phyloP scores from a whole-genome alignment of 2,113 vertebrate genomes.

The Myotis lucifugus region DNA sequence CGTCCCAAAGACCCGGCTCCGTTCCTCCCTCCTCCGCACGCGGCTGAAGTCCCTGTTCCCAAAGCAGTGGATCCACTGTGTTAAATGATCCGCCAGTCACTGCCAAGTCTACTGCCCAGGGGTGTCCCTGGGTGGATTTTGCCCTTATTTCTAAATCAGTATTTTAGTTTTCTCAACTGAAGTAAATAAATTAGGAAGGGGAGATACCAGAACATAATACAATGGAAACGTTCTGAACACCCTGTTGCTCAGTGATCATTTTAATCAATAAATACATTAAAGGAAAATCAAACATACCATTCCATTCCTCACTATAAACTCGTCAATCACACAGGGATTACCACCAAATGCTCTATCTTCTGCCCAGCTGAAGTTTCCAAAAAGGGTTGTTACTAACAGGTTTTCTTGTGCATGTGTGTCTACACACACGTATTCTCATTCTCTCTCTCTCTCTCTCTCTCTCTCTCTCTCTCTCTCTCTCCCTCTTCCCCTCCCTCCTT shows the following conservation, averaged over 20 bases:
- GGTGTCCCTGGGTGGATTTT: conserved; percentile 70
- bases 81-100: neutral
- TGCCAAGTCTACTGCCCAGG: conserved; percentile 39
- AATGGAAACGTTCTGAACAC: neutral
- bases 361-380: neutral
- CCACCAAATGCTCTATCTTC: neutral
- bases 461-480: too few relatives aligned
- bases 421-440: neutral
- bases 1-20: neutral
- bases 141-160: conserved; percentile 71
- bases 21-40: neutral
- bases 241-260: neutral
- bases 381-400: neutral
- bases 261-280: conserved; percentile 62
- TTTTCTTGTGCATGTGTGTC: neutral
- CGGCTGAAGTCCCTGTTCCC: neutral
- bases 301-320: neutral
- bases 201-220: conserved; percentile 61
- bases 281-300: neutral
- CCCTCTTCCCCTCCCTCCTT: too few relatives aligned
- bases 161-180: conserved; percentile 77
- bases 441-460: too few relatives aligned
- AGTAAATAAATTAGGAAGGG: conserved; percentile 76
- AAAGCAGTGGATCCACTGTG: neutral
- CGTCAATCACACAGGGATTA: neutral